Evolutionary conservation across 2,888 invertebrate genomes (phyloP).

Genomic region (Dioctria rufipes): DNA sequence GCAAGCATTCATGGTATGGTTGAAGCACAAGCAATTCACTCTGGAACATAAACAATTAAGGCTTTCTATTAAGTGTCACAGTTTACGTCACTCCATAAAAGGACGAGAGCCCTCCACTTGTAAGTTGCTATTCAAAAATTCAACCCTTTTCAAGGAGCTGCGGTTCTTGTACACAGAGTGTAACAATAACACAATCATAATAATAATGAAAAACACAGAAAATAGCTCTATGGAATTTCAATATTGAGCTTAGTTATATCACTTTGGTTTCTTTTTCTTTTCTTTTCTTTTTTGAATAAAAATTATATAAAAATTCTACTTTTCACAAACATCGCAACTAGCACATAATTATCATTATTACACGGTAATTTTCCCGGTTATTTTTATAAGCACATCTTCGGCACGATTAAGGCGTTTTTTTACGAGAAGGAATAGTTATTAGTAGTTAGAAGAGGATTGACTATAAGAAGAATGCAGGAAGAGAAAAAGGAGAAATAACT

Average conservation of each 20-base stretch:
- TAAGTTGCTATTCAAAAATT: conserved; percentile 22
- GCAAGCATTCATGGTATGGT: conserved; percentile 5
- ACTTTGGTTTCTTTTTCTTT: background rate
- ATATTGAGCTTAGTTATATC: background rate
- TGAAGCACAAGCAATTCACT: background rate
- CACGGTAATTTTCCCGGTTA: conserved; percentile 10
- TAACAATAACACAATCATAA: background rate
- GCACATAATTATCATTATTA: conserved; percentile 4
- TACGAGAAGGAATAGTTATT: conserved; percentile 17
- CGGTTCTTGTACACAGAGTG: background rate
- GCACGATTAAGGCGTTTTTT: conserved; percentile 6
- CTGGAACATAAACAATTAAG: conserved; percentile 38
- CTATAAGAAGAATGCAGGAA: conserved; percentile 48
- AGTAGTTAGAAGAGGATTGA: conserved; percentile 19
- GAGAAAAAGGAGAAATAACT: conserved; percentile 29
- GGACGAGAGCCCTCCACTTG: conserved; percentile 24
- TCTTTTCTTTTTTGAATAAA: background rate
- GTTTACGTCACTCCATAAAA: conserved; percentile 39
- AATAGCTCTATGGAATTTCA: background rate
- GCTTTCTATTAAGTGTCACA: conserved; percentile 45
- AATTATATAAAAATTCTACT: conserved; percentile 5
- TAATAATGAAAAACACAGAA: background rate
- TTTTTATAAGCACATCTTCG: background rate
- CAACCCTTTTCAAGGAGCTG: conserved; percentile 35
- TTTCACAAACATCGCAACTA: background rate